A percentile compares a stretch with the other conserved stretches of the same genome.
These are phyloP conservation scores for Sciurus vulgaris DNA, from an alignment of 2,797 vertebrate species.

Conservation along the genomic window DNA sequence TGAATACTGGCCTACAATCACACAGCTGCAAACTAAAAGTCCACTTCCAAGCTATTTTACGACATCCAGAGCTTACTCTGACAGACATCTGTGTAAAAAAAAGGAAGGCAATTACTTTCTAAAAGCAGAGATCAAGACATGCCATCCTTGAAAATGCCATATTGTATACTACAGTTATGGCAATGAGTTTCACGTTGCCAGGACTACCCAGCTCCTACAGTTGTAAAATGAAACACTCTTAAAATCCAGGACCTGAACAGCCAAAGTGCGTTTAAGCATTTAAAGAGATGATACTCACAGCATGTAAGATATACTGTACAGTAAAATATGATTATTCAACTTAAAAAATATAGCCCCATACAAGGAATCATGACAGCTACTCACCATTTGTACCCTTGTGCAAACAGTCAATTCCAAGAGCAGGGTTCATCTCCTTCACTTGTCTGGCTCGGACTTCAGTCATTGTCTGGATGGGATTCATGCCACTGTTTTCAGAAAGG, in stretches of 20 bases:
- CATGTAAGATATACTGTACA: fast-evolving
- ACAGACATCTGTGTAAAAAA: neutral
- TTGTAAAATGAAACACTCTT: neutral
- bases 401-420: conserved; percentile 96
- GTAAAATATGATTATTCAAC: fast-evolving
- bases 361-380: neutral
- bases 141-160: neutral
- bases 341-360: neutral
- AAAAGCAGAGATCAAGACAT: neutral
- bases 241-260: neutral
- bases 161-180: fast-evolving
- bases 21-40: neutral
- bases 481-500: conserved; percentile 96
- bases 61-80: neutral
- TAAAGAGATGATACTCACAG: fast-evolving
- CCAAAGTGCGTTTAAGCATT: too few relatives aligned
- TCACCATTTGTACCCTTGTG: conserved; percentile 96
- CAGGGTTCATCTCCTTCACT: conserved; percentile 94
- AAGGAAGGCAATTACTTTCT: neutral
- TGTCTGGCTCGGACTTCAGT: conserved; percentile 95
- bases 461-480: conserved; percentile 98
- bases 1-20: fast-evolving
- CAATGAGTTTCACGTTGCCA: neutral
- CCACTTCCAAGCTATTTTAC: neutral
- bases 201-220: neutral